phyloP scores from a whole-genome alignment of 2,888 invertebrate species.

The Barypeithes pellucidus region DNA sequence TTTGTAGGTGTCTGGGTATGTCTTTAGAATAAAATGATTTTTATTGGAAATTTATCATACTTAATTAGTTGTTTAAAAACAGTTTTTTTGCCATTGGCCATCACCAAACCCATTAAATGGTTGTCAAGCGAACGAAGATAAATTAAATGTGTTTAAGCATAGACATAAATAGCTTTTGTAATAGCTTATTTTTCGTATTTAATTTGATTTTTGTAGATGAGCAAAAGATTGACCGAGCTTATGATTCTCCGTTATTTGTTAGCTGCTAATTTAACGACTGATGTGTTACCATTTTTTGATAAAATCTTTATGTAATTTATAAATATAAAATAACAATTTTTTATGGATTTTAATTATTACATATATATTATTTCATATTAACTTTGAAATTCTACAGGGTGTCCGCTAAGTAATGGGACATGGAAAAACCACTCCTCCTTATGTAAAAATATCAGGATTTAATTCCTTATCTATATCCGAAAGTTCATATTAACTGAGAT shows the following conservation, averaged over 20 bases:
- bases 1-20: conserved; percentile 16
- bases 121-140: conserved; percentile 28
- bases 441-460: too few relatives aligned
- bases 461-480: too few relatives aligned
- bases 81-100: conserved; percentile 25
- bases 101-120: conserved; percentile 25
- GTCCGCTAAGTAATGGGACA: too few relatives aligned
- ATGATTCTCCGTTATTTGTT: not conserved
- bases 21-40: not conserved
- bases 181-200: conserved; percentile 9
- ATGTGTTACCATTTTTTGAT: not conserved
- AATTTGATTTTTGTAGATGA: conserved; percentile 7
- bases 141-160: conserved; percentile 20
- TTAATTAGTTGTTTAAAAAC: conserved; percentile 24
- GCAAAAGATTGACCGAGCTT: not conserved
- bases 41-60: conserved; percentile 26
- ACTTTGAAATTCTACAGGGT: too few relatives aligned
- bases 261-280: not conserved
- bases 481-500: too few relatives aligned
- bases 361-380: too few relatives aligned
- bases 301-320: too few relatives aligned
- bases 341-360: too few relatives aligned
- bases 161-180: conserved; percentile 19
- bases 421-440: too few relatives aligned
- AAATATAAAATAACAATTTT: too few relatives aligned